Conservation (phyloP, 2,888 invertebrate genomes). For the Nebria salina region DNA sequence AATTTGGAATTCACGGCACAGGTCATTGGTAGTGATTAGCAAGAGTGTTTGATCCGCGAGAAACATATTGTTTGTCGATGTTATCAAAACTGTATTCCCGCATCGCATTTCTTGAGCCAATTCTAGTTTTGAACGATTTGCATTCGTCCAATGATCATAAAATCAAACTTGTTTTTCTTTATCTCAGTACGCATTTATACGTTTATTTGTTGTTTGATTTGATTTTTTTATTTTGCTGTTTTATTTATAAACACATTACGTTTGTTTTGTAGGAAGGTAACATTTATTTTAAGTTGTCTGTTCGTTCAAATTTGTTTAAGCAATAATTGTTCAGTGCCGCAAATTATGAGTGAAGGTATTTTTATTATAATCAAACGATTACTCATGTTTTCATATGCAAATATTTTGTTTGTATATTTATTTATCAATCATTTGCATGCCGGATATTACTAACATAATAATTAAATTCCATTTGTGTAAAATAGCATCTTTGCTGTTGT, state of each 20-base stretch:
- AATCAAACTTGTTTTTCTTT: conserved; percentile 1
- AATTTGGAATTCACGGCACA: background rate
- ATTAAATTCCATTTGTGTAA: too few relatives aligned
- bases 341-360: background rate
- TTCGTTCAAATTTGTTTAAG: background rate
- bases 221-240: background rate
- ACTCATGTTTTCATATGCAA: background rate
- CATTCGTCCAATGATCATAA: background rate
- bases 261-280: background rate
- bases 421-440: background rate
- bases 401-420: background rate
- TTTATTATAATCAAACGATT: background rate
- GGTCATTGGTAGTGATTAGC: background rate
- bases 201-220: background rate
- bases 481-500: too few relatives aligned
- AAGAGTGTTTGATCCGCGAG: background rate
- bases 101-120: background rate
- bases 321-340: background rate
- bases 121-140: background rate
- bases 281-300: background rate
- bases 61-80: background rate
- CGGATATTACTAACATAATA: too few relatives aligned
- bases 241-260: conserved; percentile 1
- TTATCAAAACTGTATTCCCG: background rate
- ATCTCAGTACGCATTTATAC: background rate